Conservation (phyloP, 2,113 vertebrate species). For the Eublepharis macularius region DNA sequence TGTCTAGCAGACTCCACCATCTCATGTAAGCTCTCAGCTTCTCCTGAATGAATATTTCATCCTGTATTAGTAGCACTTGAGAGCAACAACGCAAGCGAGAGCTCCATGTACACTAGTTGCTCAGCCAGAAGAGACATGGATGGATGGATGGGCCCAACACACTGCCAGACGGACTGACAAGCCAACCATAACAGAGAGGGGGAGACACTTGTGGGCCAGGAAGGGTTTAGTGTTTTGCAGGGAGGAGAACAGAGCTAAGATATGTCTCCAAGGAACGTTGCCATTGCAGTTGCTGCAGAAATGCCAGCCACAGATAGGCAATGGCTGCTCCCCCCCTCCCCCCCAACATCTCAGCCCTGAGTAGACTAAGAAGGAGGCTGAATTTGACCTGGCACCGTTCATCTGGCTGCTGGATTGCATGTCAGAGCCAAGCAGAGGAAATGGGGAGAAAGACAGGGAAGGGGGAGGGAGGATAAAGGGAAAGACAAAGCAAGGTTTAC, state of each 20-base stretch:
- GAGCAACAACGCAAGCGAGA: neutral
- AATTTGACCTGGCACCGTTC: neutral
- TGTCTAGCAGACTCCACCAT: neutral
- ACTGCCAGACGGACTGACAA: no score
- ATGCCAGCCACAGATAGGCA: neutral
- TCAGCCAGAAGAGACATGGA: neutral
- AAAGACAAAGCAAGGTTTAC: neutral
- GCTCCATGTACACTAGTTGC: neutral
- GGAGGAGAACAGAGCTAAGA: neutral
- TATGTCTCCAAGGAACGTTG: no score
- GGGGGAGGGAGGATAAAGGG: neutral
- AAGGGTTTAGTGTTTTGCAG: neutral
- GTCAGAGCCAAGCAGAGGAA: no score
- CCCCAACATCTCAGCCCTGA: neutral
- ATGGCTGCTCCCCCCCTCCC: neutral
- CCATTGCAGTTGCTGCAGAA: neutral
- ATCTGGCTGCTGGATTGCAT: neutral
- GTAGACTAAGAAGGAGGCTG: neutral
- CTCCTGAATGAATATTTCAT: slow-evolving; percentile 15
- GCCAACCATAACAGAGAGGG: no score
- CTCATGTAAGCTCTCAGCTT: neutral
- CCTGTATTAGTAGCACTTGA: neutral
- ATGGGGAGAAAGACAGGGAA: neutral
- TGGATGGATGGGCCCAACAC: neutral
- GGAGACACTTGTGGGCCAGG: neutral